These are phyloP conservation scores for Ptychodera flava DNA, from an alignment of 35 echinoderm and acorn worm genomes.

Conservation along the genomic window DNA sequence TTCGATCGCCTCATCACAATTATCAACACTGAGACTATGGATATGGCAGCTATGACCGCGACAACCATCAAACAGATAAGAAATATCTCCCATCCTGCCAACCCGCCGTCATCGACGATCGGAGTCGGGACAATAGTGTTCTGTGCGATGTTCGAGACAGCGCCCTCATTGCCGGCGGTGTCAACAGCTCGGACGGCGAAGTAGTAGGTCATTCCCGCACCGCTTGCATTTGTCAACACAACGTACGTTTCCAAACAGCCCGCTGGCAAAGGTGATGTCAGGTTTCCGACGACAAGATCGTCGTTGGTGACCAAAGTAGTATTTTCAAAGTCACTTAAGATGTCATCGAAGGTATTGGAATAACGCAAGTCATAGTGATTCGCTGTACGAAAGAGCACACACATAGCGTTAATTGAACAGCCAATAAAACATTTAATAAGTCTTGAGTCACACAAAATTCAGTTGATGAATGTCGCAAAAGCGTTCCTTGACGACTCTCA, in stretches of 20 bases:
- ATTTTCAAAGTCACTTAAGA: conserved; percentile 15
- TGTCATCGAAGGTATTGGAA: not conserved
- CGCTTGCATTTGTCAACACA: not conserved
- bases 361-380: conserved; percentile 24
- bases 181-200: conserved; percentile 29
- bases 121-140: not conserved
- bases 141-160: conserved; percentile 34
- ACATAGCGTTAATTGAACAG: too few relatives aligned
- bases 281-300: conserved; percentile 12
- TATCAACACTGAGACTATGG: too few relatives aligned
- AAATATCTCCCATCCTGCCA: not conserved
- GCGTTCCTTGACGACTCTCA: too few relatives aligned
- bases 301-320: conserved; percentile 3
- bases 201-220: conserved; percentile 15
- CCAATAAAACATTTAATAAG: too few relatives aligned
- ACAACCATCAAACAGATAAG: not conserved
- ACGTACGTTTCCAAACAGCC: conserved; percentile 1
- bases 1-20: too few relatives aligned
- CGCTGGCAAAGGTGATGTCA: not conserved
- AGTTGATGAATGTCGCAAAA: too few relatives aligned
- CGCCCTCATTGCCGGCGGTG: conserved; percentile 24
- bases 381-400: conserved; percentile 14
- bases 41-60: too few relatives aligned
- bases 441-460: too few relatives aligned
- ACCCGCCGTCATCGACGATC: not conserved